Base-by-base conservation (phyloP, 1,140 invertebrate species). In the Zophobas morio region DNA sequence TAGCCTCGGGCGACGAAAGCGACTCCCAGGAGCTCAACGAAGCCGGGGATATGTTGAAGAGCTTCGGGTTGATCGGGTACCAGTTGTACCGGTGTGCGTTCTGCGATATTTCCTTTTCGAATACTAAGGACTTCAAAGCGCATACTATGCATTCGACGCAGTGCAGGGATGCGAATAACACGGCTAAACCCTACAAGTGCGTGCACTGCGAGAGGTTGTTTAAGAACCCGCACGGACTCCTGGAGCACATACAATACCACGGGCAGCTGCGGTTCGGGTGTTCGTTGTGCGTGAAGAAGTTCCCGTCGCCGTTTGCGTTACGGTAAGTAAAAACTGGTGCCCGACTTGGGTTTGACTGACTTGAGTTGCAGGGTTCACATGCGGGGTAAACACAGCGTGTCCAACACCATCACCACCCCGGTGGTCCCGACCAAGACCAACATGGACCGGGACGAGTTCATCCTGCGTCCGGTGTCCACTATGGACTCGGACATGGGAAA, bases 171-270 rank as follows among this genome's bases (percentile, higher is more conserved):
- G 34, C 46, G 1, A 71, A 80, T 36, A 46, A 70, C 3, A 32
- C 70, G 0, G 2, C 47, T 0, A 84, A 81, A 72, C 20, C 54
- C 2, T 86, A 74, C 39, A 72, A 78, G 6, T 93, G 91, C 81
- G 84, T 84, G 1, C 90, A 91, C 79, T 91, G 90, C 74, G 83
- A 84, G 87, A 80, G 89, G 88, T 51, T 87, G 88, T 82, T 84
- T 88, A 76, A 88, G 86, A 78, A 79, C 49, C 37, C 78, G 5
- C 74, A 57, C 56, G 80, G 49, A 70, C 80, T 86, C 35, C 57
- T 82, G n/a, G 83, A 85, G 42, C 85, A 85, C 79, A 80, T 86
- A 36, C 83, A 84, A 35, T 85, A 86, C 36, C 89, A 87, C 39
- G 85, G 89, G 0, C 84, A 87, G 46, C 80, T 84, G 32, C 85